phyloP scores from a whole-genome alignment of 2,888 invertebrate genomes.

The Spilosoma lubricipeda region DNA sequence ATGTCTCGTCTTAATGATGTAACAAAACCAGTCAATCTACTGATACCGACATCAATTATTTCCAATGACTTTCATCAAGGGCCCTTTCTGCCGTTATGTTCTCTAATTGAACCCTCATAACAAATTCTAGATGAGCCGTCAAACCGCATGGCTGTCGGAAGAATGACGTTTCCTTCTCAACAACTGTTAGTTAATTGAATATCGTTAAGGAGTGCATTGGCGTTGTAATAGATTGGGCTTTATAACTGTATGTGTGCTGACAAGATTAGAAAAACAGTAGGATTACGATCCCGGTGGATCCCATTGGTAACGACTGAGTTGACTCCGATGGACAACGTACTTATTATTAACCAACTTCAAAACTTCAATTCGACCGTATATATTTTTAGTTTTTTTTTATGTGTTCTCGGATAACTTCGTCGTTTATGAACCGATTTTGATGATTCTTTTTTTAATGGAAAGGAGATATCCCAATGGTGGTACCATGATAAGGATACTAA shows the following conservation, averaged over 20 bases:
- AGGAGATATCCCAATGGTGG: too few species aligned
- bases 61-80: conserved; percentile 25
- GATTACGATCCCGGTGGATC: background rate
- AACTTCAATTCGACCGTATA: too few species aligned
- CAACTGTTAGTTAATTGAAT: conserved; percentile 62
- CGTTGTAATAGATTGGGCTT: conserved; percentile 32
- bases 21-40: conserved; percentile 1
- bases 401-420: too few species aligned
- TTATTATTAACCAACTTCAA: too few species aligned
- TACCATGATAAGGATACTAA: too few species aligned
- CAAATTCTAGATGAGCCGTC: conserved; percentile 27
- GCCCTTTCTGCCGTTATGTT: conserved; percentile 30
- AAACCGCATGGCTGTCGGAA: conserved; percentile 31
- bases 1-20: background rate
- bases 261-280: background rate
- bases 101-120: conserved; percentile 35
- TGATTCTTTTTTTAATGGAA: too few species aligned
- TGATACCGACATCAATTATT: conserved; percentile 20
- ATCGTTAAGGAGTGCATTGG: conserved; percentile 48
- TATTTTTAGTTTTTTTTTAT: too few species aligned
- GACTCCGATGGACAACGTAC: background rate
- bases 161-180: conserved; percentile 66
- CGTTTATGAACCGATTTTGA: too few species aligned
- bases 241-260: conserved; percentile 40
- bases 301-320: background rate